phyloP scores from a whole-genome alignment of 2,888 invertebrate species.

The Agrochola litura region DNA sequence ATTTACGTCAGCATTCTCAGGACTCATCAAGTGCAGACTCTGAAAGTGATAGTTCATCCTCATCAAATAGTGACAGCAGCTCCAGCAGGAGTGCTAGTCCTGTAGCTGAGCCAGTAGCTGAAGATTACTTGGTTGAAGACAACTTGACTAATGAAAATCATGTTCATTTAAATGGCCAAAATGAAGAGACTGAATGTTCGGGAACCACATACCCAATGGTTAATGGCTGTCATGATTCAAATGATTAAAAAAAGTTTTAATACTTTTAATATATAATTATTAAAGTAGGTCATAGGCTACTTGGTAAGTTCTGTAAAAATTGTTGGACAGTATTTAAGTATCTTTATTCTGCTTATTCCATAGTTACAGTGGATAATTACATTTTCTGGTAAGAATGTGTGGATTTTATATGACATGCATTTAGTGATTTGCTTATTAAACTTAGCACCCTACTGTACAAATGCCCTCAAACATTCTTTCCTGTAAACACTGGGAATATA shows the following conservation, averaged over 20 bases:
- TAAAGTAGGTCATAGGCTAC: constrained; percentile 19
- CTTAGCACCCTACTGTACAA: constrained; percentile 46
- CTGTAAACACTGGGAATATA: constrained; percentile 77
- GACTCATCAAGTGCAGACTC: constrained; percentile 90
- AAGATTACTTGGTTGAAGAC: constrained; percentile 57
- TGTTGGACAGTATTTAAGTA: constrained; percentile 55
- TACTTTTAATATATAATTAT: constrained; percentile 2
- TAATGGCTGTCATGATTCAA: constrained; percentile 84
- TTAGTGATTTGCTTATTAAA: constrained; percentile 71
- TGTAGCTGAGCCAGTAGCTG: constrained; percentile 63
- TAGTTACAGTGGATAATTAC: constrained; percentile 42
- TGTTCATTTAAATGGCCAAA: constrained; percentile 72
- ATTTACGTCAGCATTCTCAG: constrained; percentile 85
- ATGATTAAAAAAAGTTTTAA: constrained; percentile 64
- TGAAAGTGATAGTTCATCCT: constrained; percentile 91
- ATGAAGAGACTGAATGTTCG: constrained; percentile 73
- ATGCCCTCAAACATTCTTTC: constrained; percentile 63
- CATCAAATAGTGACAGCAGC: constrained; percentile 87
- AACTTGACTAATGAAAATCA: constrained; percentile 68
- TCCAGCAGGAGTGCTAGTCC: constrained; percentile 80
- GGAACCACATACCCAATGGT: constrained; percentile 75
- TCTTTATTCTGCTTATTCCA: constrained; percentile 51
- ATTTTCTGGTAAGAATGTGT: constrained; percentile 52
- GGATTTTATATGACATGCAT: constrained; percentile 65
- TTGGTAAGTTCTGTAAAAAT: constrained; percentile 52